Conservation (phyloP, 2,113 vertebrate species). For the Siniperca knerii region DNA sequence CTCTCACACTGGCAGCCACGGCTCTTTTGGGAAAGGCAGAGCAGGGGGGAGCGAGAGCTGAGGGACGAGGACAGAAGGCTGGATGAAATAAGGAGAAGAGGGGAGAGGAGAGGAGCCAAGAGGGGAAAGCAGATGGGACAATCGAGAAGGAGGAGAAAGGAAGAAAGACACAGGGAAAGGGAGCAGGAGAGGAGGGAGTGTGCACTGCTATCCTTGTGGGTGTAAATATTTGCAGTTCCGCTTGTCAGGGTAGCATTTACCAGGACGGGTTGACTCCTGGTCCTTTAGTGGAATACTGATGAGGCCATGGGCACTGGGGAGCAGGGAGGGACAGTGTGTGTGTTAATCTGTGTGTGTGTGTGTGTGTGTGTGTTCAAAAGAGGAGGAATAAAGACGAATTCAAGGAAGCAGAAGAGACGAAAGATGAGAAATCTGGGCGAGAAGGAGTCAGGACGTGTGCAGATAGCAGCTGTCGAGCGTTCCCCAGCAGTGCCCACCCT, state of each 20-base stretch:
- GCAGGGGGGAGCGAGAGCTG: constrained; percentile 12
- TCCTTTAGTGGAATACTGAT: constrained; percentile 83
- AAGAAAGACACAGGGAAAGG: constrained; percentile 28
- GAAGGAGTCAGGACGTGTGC: constrained; percentile 40
- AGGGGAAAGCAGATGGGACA: constrained; percentile 30
- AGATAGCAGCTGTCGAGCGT: constrained; percentile 66
- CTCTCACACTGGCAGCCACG: constrained; percentile 52
- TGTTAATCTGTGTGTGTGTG: constrained; percentile 29
- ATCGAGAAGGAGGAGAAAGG: constrained; percentile 30
- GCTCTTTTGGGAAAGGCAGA: constrained; percentile 57
- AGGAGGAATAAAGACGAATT: constrained; percentile 40
- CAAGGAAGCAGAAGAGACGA: constrained; percentile 47
- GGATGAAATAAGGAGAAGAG: constrained; percentile 26
- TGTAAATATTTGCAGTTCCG: constrained; percentile 88
- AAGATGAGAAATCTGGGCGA: constrained; percentile 51
- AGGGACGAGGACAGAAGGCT: constrained; percentile 38
- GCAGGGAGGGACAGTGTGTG: constrained; percentile 24
- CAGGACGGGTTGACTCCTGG: constrained; percentile 78
- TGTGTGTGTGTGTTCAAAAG: constrained; percentile 14
- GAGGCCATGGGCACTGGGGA: constrained; percentile 62
- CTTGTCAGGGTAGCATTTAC: constrained; percentile 83
- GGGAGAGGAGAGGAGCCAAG: constrained; percentile 8
- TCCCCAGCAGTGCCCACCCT: constrained; percentile 60
- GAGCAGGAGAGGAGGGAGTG: constrained; percentile 45
- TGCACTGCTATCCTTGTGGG: constrained; percentile 66